A percentile compares a stretch with the other conserved stretches of the same genome.
phyloP scores from a whole-genome alignment of 2,113 vertebrate genomes.

The Gadus macrocephalus region DNA sequence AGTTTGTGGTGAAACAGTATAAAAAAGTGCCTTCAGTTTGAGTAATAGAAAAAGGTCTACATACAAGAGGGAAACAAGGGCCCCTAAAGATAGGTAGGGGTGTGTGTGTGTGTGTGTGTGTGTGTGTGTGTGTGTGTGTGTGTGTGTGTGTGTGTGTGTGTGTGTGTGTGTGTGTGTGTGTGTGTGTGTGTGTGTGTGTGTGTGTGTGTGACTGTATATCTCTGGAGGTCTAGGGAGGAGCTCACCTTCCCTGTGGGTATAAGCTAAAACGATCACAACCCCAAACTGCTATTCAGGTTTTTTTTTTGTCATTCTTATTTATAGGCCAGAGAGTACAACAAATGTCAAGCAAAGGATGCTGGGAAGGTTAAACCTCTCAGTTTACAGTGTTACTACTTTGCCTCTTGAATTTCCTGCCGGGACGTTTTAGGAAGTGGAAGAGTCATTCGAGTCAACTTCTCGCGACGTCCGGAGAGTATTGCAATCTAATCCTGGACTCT shows the following conservation, averaged over 20 bases:
- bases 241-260: slow-evolving; percentile 50
- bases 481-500: too few relatives aligned
- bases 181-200: slow-evolving; percentile 25
- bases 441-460: too few relatives aligned
- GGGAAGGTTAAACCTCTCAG: slow-evolving; percentile 22
- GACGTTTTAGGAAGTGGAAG: slow-evolving; percentile 13
- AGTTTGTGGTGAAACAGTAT: background rate
- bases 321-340: slow-evolving; percentile 36
- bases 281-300: too few relatives aligned
- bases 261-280: slow-evolving; percentile 23
- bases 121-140: slow-evolving; percentile 24
- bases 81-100: background rate
- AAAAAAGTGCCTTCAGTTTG: background rate
- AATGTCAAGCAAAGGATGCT: slow-evolving; percentile 49
- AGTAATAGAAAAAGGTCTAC: background rate
- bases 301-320: slow-evolving; percentile 44
- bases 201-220: slow-evolving; percentile 26
- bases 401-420: background rate
- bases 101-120: slow-evolving; percentile 14
- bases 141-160: background rate
- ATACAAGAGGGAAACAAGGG: background rate
- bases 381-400: too few relatives aligned
- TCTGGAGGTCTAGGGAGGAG: slow-evolving; percentile 38
- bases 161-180: slow-evolving; percentile 26
- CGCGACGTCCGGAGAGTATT: too few relatives aligned